These are phyloP conservation scores for Alces alces DNA, from an alignment of 2,113 vertebrate genomes.

Conservation along the genomic window DNA sequence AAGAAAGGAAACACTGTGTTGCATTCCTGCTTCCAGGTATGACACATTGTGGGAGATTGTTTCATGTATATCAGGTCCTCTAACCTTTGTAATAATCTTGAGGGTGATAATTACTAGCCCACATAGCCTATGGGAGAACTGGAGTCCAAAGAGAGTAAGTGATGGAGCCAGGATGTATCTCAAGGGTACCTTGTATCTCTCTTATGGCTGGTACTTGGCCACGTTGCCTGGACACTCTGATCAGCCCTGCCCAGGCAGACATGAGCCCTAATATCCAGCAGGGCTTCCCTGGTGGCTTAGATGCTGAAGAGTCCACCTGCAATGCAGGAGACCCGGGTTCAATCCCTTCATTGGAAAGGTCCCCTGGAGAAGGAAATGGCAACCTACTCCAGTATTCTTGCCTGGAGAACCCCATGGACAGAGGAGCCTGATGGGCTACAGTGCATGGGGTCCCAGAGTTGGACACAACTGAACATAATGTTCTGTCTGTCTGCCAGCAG, in stretches of 20 bases:
- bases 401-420: not conserved
- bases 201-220: not conserved
- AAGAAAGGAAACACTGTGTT: not conserved
- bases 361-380: not conserved
- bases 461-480: not conserved
- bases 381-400: not conserved
- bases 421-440: not conserved
- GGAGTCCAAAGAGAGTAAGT: not conserved
- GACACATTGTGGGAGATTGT: not conserved
- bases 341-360: not conserved
- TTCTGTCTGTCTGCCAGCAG: not conserved
- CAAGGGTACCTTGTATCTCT: not conserved
- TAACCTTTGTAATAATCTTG: not conserved
- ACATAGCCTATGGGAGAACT: not conserved
- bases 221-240: not conserved
- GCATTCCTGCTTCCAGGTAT: not conserved
- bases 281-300: not conserved
- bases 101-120: not conserved
- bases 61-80: not conserved
- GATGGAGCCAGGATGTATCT: not conserved
- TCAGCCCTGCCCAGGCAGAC: not conserved
- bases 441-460: not conserved
- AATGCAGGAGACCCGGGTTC: not conserved
- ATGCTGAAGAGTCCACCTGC: not conserved
- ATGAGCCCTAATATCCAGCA: not conserved